Evolutionary conservation across 2,797 vertebrate genomes (phyloP), one percentile per base, ranked within the genome.

Genomic region (Peromyscus melanophrys): DNA sequence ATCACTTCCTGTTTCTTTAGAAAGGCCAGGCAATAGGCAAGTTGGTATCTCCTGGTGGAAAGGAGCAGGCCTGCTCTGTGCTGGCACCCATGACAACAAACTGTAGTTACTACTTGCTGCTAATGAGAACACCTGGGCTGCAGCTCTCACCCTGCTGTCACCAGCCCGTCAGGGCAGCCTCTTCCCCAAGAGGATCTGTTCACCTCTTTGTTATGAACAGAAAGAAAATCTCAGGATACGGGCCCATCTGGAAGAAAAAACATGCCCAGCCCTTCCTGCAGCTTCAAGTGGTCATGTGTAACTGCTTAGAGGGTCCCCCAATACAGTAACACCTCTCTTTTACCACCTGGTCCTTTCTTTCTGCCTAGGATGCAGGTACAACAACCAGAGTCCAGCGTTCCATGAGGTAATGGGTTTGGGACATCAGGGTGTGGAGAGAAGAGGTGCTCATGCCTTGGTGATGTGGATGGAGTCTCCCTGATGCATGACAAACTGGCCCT

Each of bases 401-500:
- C 19, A 27, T 27, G 16, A 77, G 12, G 77, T 0, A 0, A 82
- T 75, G 43, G 37, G 11, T 40, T 40, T 11, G 73, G 55, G 40
- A 73, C 0, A 13, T 46, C 23, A 31, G 29, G 49, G 52, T 49
- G 21, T 14, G 31, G 5, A n/a, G 0, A 43, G 40, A 67, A 13
- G 27, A 67, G 14, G n/a, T 4, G 4, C 37, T 81, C 2, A 61
- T 75, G 34, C 61, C 67, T 55, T 0, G 1, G 63, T 46, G 27
- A 90, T 2, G 8, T 3, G 4, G 17, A 8, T 3, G 4, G 17
- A 8, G 2, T 16, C 23, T 37, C 13, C 6, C 19, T 29, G 0
- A 21, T 1, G 31, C 16, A 31, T 14, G 63, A 78, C 6, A 25
- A 57, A 85, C 71, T 92, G 69, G 27, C 27, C 43, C 27, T 29